Evolutionary conservation across 2,888 invertebrate species (phyloP), one percentile per base, ranked within the genome.

Genomic region (Xestobium rufovillosum): DNA sequence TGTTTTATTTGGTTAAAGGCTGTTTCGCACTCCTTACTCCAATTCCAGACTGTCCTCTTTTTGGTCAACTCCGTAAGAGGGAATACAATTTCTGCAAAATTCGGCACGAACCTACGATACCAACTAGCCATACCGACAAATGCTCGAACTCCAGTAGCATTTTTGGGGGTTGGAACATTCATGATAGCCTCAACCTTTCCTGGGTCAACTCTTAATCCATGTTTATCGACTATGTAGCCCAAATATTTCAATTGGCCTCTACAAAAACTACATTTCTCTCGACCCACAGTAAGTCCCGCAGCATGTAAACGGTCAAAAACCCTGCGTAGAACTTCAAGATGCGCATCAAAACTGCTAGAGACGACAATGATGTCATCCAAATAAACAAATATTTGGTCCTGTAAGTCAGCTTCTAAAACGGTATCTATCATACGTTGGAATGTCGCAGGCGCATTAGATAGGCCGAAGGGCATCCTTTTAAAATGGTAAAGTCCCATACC

Each of bases 341-440:
- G 43, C 1, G 32, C 37, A 6, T 48, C 39, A 14, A 51, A 48
- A 25, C 31, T 35, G 3, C 13, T 31, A 4, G 48, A 42, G 3
- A 42, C 34, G 6, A 51, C 16, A 28, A 50, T 37, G 3, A 52
- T 46, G 28, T 50, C 50, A 31, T 49, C 48, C 9, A 49, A 11
- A 34, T 45, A 47, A 9, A 34, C 32, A 15, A 43, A 43, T 8
- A 35, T 23, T 3, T 12, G 30, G 8, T 30, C 37, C 25, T 42
- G 15, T 8, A 40, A 14, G 6, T 35, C 35, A n/a, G 25, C 19
- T 8, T 15, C 31, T 2, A 39, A 8, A 10, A 37, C 15, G 3
- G 8, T 14, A 12, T 36, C 37, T 3, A 36, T 23, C 6, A 32
- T 3, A 6, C 36, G 16, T 15, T 40, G 36, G 17, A 19, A 40